These are phyloP conservation scores for Paguma larvata DNA, from an alignment of 2,797 vertebrate species.

Conservation along the genomic window DNA sequence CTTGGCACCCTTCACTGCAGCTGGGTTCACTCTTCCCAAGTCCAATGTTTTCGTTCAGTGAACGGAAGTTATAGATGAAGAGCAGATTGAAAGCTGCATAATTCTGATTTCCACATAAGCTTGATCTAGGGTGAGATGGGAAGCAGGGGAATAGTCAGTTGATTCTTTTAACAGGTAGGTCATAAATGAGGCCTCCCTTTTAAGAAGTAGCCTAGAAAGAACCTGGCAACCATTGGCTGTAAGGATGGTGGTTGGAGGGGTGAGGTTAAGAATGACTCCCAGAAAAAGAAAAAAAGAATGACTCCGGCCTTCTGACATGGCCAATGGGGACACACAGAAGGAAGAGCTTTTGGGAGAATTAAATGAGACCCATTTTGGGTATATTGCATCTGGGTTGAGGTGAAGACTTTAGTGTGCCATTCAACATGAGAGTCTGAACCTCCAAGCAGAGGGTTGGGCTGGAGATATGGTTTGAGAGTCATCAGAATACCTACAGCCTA, in stretches of 20 bases:
- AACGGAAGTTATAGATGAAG: neutral
- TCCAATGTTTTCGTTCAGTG: neutral
- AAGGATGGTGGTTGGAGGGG: neutral
- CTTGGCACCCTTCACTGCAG: neutral
- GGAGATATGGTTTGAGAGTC: neutral
- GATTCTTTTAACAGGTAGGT: neutral
- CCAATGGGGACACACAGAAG: neutral
- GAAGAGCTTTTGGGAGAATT: neutral
- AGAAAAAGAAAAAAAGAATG: neutral
- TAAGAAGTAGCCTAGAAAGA: neutral
- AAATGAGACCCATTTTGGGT: neutral
- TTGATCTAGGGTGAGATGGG: neutral
- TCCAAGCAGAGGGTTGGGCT: neutral
- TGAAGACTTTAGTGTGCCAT: neutral
- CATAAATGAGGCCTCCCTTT: slow-evolving; percentile 35
- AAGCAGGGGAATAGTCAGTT: neutral
- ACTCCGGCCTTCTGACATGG: neutral
- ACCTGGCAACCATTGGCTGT: neutral
- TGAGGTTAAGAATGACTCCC: neutral
- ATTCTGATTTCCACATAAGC: neutral
- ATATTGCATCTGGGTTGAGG: neutral
- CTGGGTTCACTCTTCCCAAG: neutral
- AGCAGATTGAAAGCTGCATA: neutral
- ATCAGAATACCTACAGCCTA: neutral
- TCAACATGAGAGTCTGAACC: neutral